phyloP scores from a whole-genome alignment of 2,113 vertebrate species.

The Micromys minutus region DNA sequence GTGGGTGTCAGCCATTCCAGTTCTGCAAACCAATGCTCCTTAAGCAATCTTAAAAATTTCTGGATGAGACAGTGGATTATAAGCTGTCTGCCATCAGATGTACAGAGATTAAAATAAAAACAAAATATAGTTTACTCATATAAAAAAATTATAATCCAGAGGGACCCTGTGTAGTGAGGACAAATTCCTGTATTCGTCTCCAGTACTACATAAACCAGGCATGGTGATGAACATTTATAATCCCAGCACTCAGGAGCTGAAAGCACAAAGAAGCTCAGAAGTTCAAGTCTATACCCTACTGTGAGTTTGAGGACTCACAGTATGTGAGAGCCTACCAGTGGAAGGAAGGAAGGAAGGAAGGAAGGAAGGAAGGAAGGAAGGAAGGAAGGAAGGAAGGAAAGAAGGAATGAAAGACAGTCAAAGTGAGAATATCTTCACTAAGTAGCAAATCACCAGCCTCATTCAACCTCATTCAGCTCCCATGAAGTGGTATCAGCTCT shows the following conservation, averaged over 20 bases:
- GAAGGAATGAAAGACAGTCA: accelerated
- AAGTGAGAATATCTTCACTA: background rate
- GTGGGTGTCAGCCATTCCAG: background rate
- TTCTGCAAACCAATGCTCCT: background rate
- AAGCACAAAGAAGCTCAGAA: background rate
- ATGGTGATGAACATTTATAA: background rate
- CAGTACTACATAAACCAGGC: background rate
- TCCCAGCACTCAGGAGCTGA: background rate
- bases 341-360: accelerated
- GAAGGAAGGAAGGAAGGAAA: too few relatives aligned
- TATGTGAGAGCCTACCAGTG: too few relatives aligned
- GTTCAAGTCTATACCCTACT: background rate
- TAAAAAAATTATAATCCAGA: background rate
- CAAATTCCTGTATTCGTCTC: background rate
- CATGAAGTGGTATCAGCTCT: background rate
- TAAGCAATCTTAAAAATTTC: background rate
- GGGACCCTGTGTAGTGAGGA: background rate
- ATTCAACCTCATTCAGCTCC: background rate
- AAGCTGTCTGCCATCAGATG: background rate
- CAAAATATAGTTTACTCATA: background rate
- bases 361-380: accelerated
- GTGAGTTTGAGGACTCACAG: background rate
- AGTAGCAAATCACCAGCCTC: background rate
- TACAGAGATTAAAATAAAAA: background rate
- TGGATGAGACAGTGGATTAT: too few relatives aligned